phyloP scores from a whole-genome alignment of 2,797 vertebrate genomes.

The Sylvilagus floridanus region DNA sequence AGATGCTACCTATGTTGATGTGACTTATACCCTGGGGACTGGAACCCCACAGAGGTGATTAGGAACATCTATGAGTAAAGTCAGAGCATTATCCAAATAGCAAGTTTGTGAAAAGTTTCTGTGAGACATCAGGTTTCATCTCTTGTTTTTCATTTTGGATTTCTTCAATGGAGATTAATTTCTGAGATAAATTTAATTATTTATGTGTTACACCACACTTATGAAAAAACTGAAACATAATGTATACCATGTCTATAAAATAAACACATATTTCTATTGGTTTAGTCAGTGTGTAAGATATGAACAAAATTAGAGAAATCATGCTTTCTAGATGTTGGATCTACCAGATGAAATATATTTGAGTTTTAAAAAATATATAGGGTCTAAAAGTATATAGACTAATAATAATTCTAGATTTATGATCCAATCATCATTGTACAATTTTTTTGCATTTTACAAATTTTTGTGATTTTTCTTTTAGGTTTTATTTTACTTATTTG shows the following conservation, averaged over 20 bases:
- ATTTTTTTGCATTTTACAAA: no score
- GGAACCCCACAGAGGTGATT: slow-evolving; percentile 24
- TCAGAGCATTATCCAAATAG: not conserved
- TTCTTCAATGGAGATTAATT: not conserved
- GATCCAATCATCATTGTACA: not conserved
- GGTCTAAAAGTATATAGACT: not conserved
- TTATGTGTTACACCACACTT: not conserved
- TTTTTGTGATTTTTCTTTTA: no score
- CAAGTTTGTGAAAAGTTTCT: not conserved
- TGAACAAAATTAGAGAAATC: not conserved
- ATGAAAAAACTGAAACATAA: not conserved
- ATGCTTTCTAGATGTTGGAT: not conserved
- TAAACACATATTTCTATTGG: not conserved
- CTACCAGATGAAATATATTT: not conserved
- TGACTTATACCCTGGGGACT: slow-evolving; percentile 17
- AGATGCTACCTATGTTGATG: not conserved
- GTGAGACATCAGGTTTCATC: not conserved
- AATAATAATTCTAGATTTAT: not conserved
- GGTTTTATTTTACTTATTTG: no score
- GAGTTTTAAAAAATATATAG: not conserved
- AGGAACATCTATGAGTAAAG: not conserved
- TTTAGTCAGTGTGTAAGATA: not conserved
- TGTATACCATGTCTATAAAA: not conserved
- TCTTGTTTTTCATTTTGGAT: not conserved
- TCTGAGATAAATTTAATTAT: not conserved